phyloP scores from a whole-genome alignment of 53 echinoderm and acorn worm species.

The Temnopleurus reevesii region DNA sequence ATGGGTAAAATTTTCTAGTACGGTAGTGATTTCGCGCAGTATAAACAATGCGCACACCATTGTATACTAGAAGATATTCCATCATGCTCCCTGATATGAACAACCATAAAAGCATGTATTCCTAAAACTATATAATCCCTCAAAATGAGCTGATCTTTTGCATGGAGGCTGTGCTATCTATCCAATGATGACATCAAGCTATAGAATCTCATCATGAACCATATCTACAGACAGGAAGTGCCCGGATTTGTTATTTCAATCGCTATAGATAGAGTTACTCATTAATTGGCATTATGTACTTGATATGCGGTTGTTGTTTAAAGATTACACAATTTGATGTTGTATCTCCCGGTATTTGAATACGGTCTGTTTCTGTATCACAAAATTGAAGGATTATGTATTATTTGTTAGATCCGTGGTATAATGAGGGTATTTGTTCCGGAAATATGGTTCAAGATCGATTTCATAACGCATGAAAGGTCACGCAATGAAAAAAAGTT shows the following conservation, averaged over 20 bases:
- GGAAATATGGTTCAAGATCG: conserved; percentile 3
- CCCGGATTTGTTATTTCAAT: neutral
- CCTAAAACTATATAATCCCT: no score
- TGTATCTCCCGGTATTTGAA: neutral
- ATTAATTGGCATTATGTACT: conserved; percentile 8
- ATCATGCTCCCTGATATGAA: no score
- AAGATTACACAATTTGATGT: neutral
- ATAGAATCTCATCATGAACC: neutral
- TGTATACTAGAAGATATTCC: no score
- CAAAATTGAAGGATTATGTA: neutral
- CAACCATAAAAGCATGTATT: no score
- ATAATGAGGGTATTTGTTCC: neutral
- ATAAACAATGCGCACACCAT: no score
- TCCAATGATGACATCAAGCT: neutral
- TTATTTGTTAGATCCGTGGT: neutral
- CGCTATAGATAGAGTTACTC: neutral
- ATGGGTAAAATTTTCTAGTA: no score
- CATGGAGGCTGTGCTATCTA: no score
- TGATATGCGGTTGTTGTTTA: conserved; percentile 4
- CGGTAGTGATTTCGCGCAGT: no score
- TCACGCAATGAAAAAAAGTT: neutral
- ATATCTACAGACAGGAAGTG: neutral
- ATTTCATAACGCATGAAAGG: neutral
- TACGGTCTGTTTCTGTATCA: neutral
- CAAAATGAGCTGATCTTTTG: no score